Base-by-base conservation (phyloP, 2,113 vertebrate species). In the Halcyon senegalensis region DNA sequence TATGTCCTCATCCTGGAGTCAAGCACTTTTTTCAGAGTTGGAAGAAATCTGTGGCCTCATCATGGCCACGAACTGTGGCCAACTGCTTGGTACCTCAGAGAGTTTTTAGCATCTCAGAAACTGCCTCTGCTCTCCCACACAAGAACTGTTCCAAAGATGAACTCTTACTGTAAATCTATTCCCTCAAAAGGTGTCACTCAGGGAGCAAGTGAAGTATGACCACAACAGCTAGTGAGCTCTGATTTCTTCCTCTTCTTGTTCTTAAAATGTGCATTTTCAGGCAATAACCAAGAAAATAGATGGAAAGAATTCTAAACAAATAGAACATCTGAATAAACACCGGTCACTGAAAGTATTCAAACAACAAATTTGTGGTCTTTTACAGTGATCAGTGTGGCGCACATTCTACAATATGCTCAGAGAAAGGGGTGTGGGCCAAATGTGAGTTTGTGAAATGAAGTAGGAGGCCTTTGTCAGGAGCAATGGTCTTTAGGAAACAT, bases 361-460 rank as follows among this genome's bases (percentile, higher is more conserved):
- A 39, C 0, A 12, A 28, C 5, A 60, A 10, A 90, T 60, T 8
- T 35, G 9, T 64, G 9, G 13, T 41, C 2, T 21, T 79, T 64
- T 56, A 12, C 1, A 37, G 15, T 62, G 5, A 2, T 16, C 4
- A 46, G 1, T 11, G 37, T 11, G 10, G 7, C 14, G 10, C 19
- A 25, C 2, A 14, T 28, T 37, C 10, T 16, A 0, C 19, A 41
- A 24, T 10, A 30, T 30, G 9, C 9, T 33, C 18, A 80, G 41
- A 30, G 10, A 59, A n/a, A 50, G 35, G 7, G 11, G 6, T 27
- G 18, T 63, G 11, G 7, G 19, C 11, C 7, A 4, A 20, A n/a
- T 41, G n/a, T 18, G 8, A 41, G 9, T 13, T 51, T 43, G 3
- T 60, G 28, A 69, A 69, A 41, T 2, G 4, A 8, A 27, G 4